A percentile compares a stretch with the other conserved stretches of the same genome.
phyloP scores from a whole-genome alignment of 1,140 invertebrate species.

The Heliothis virescens region DNA sequence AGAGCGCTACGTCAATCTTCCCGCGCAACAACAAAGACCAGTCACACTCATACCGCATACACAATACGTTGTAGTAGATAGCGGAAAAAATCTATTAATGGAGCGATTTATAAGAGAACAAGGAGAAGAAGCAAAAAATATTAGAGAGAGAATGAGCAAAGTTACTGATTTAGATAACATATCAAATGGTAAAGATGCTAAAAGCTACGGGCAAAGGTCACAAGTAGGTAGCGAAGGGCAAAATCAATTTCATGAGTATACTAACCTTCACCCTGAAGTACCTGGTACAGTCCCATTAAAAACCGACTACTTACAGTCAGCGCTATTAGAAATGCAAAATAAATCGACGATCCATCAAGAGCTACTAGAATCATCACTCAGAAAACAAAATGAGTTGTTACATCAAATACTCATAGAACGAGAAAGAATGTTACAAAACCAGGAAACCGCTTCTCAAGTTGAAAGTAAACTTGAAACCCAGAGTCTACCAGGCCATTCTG shows the following conservation, averaged over 20 bases:
- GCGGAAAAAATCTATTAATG: slow-evolving; percentile 93
- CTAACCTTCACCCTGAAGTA: slow-evolving; percentile 72
- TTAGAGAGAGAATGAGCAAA: slow-evolving; percentile 88
- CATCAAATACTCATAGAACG: slow-evolving; percentile 90
- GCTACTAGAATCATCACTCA: slow-evolving; percentile 89
- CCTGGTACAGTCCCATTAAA: slow-evolving; percentile 77
- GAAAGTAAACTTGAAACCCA: slow-evolving; percentile 91
- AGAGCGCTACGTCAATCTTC: slow-evolving; percentile 88
- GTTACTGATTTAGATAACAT: slow-evolving; percentile 79
- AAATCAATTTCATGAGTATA: slow-evolving; percentile 74
- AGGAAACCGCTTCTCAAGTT: slow-evolving; percentile 85
- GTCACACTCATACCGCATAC: slow-evolving; percentile 87
- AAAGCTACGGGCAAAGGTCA: slow-evolving; percentile 66
- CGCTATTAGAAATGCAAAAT: slow-evolving; percentile 82
- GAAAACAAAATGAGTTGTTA: slow-evolving; percentile 91
- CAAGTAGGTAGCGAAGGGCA: slow-evolving; percentile 62
- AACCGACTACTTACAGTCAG: slow-evolving; percentile 79
- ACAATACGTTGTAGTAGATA: slow-evolving; percentile 88
- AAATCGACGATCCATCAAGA: slow-evolving; percentile 84
- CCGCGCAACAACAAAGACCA: slow-evolving; percentile 83
- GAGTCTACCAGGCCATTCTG: slow-evolving; percentile 92
- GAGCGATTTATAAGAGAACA: slow-evolving; percentile 94
- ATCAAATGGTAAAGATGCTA: slow-evolving; percentile 70
- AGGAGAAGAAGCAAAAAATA: slow-evolving; percentile 86
- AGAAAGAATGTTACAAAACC: slow-evolving; percentile 87